phyloP scores from a whole-genome alignment of 2,113 vertebrate genomes.

The Mesitornis unicolor region DNA sequence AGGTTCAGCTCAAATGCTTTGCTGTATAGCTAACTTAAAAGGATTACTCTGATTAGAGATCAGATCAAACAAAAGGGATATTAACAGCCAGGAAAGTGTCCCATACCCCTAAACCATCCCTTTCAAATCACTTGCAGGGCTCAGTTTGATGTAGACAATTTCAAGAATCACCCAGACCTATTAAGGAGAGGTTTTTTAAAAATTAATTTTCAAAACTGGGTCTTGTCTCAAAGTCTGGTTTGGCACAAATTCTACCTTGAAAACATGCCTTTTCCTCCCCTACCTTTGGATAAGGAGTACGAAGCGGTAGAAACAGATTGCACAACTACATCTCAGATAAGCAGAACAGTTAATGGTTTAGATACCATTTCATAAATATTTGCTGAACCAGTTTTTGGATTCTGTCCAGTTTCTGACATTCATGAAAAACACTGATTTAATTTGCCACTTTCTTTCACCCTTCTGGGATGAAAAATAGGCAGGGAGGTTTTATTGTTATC shows the following conservation, averaged over 20 bases:
- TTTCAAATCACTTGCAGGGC: not conserved
- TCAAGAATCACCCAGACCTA: not conserved
- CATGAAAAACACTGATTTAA: slow-evolving; percentile 28
- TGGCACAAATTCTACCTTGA: not conserved
- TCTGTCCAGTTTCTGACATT: slow-evolving; percentile 37
- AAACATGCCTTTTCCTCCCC: not conserved
- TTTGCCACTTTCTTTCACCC: slow-evolving; percentile 10
- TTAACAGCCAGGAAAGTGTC: not conserved
- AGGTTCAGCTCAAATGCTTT: not conserved
- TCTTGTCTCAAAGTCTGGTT: not conserved
- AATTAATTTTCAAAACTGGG: not conserved
- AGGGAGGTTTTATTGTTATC: not conserved
- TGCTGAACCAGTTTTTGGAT: slow-evolving; percentile 41
- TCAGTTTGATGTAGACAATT: not conserved
- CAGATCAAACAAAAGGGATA: not conserved
- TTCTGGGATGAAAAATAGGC: not conserved
- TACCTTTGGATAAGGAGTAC: not conserved
- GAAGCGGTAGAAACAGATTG: slow-evolving; percentile 26
- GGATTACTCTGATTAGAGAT: not conserved
- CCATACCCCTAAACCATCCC: not conserved
- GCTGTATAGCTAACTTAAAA: not conserved
- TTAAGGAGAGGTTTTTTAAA: not conserved
- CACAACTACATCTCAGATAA: slow-evolving; percentile 27
- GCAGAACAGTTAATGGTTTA: slow-evolving; percentile 41
- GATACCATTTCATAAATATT: slow-evolving; percentile 53